phyloP scores from a whole-genome alignment of 2,888 invertebrate genomes.

The Carterocephalus palaemon region DNA sequence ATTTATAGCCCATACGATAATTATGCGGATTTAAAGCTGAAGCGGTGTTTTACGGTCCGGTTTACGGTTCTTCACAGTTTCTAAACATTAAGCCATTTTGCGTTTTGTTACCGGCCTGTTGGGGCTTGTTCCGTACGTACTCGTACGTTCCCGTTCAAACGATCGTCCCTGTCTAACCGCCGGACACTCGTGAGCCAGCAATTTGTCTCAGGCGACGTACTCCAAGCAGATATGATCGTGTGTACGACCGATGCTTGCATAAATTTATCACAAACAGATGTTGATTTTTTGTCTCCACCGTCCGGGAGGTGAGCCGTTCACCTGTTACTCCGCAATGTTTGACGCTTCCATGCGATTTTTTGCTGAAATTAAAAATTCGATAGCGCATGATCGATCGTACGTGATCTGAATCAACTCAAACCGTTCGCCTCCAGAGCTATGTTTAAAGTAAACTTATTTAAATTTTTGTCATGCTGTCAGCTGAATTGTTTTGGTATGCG shows the following conservation, averaged over 20 bases:
- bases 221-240: constrained; percentile 74
- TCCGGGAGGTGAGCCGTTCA: constrained; percentile 62
- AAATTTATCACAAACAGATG: constrained; percentile 66
- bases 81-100: constrained; percentile 50
- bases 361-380: constrained; percentile 69
- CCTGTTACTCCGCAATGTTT: constrained; percentile 64
- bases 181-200: constrained; percentile 58
- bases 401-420: constrained; percentile 45
- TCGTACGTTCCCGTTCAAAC: constrained; percentile 45
- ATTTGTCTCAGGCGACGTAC: constrained; percentile 71
- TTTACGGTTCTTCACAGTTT: constrained; percentile 60
- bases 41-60: constrained; percentile 61
- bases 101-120: constrained; percentile 51
- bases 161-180: constrained; percentile 60
- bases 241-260: constrained; percentile 62
- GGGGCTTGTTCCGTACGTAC: constrained; percentile 45
- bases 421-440: constrained; percentile 9
- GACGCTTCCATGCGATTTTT: constrained; percentile 57
- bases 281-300: constrained; percentile 56
- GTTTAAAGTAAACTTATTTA: constrained; percentile 15
- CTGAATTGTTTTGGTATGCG: background rate
- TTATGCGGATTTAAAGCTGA: constrained; percentile 70
- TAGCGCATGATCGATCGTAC: constrained; percentile 52
- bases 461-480: constrained; percentile 6
- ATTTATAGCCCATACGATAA: constrained; percentile 73